Evolutionary conservation across 2,888 invertebrate genomes (phyloP).

Genomic region (Altica lythri): DNA sequence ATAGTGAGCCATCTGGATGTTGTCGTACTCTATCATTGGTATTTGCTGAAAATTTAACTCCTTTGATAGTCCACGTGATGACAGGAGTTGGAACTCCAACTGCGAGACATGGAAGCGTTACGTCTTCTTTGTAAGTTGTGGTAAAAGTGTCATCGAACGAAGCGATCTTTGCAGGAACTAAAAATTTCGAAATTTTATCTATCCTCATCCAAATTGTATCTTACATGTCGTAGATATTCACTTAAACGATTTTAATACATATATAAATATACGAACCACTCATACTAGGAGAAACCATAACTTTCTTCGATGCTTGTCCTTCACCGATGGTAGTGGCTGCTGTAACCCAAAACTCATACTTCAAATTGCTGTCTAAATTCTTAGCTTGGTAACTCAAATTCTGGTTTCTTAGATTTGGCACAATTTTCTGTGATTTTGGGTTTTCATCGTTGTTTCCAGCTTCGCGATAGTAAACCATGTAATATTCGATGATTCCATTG

Average conservation of each 20-base stretch:
- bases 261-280: constrained; percentile 64
- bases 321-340: constrained; percentile 94
- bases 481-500: constrained; percentile 91
- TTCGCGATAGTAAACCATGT: constrained; percentile 83
- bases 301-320: constrained; percentile 87
- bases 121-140: constrained; percentile 89
- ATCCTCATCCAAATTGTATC: neutral
- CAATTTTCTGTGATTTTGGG: constrained; percentile 76
- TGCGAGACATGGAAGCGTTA: constrained; percentile 87
- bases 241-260: constrained; percentile 4
- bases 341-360: constrained; percentile 94
- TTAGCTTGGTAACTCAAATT: constrained; percentile 83
- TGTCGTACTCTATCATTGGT: constrained; percentile 82
- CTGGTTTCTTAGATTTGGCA: constrained; percentile 69
- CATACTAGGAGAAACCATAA: constrained; percentile 80
- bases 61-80: constrained; percentile 88
- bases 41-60: constrained; percentile 75
- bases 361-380: constrained; percentile 77
- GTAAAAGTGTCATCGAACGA: constrained; percentile 94
- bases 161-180: constrained; percentile 92
- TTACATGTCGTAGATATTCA: no score
- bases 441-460: constrained; percentile 58
- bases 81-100: constrained; percentile 91
- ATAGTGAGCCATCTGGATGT: constrained; percentile 87
- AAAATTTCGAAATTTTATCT: constrained; percentile 38